Evolutionary conservation across 2,797 vertebrate species (phyloP).

Genomic region (Spea hammondii): DNA sequence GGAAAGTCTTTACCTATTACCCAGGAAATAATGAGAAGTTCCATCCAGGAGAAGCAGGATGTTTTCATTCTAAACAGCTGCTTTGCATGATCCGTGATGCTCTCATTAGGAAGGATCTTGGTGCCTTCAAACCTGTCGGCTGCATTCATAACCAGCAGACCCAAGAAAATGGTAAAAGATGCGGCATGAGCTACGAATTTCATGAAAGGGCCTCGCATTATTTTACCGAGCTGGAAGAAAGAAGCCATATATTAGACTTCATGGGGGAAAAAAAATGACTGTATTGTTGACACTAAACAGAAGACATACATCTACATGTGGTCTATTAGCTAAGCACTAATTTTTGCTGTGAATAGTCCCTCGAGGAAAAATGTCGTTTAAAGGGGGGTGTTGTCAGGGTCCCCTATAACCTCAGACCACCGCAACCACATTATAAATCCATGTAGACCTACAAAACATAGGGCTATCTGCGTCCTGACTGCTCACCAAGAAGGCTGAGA

Average conservation of each 20-base stretch:
- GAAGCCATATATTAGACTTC: constrained; percentile 5
- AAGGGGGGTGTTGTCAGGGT: too few species aligned
- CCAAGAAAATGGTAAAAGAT: constrained; percentile 95
- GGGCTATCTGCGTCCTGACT: too few species aligned
- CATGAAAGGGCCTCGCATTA: constrained; percentile 96
- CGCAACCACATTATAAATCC: too few species aligned
- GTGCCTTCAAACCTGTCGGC: constrained; percentile 94
- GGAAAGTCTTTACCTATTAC: constrained; percentile 81
- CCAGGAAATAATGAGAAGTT: constrained; percentile 96
- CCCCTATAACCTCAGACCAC: too few species aligned
- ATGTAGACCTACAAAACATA: too few species aligned
- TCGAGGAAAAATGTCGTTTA: too few species aligned
- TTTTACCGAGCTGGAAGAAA: constrained; percentile 82
- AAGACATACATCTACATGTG: too few species aligned
- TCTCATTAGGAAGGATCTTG: constrained; percentile 87
- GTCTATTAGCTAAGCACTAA: too few species aligned
- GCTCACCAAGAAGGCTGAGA: too few species aligned
- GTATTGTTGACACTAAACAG: too few species aligned
- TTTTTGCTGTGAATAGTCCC: too few species aligned
- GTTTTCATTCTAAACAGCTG: constrained; percentile 95
- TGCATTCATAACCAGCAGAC: constrained; percentile 94
- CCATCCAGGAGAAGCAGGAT: constrained; percentile 96
- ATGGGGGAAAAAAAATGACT: neutral
- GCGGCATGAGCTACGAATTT: constrained; percentile 97
- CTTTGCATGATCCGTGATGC: constrained; percentile 78